These are phyloP conservation scores for Nasonia vitripennis DNA, from an alignment of 1,140 invertebrate species.

Conservation along the genomic window DNA sequence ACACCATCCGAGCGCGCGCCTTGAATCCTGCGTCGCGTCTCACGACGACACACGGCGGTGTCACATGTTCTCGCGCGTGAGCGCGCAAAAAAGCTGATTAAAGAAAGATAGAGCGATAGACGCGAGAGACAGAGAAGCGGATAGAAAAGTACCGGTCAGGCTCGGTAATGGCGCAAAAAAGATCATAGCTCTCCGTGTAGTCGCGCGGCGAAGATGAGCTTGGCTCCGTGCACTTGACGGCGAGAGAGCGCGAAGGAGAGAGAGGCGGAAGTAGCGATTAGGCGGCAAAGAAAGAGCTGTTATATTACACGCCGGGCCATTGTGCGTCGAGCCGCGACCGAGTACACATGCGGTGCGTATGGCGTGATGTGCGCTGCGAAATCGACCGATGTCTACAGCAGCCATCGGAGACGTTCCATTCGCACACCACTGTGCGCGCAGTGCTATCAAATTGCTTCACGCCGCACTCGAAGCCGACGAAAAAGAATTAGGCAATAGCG, in stretches of 20 bases:
- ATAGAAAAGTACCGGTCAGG: conserved; percentile 11
- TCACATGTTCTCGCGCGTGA: background rate
- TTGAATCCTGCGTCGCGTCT: too few species aligned
- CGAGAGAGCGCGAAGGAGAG: conserved; percentile 46
- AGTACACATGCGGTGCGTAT: conserved; percentile 49
- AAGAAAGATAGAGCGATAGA: background rate
- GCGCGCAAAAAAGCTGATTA: conserved; percentile 11
- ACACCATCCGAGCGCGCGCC: background rate
- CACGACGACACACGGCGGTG: too few species aligned
- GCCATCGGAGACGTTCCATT: background rate
- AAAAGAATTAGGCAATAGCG: background rate
- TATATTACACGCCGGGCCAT: conserved; percentile 68
- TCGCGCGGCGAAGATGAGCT: conserved; percentile 7
- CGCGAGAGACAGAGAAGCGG: background rate
- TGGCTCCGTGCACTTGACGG: background rate
- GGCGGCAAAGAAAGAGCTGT: conserved; percentile 72
- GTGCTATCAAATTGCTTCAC: background rate
- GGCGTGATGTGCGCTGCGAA: conserved; percentile 62
- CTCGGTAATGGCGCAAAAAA: conserved; percentile 17
- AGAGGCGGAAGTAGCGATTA: conserved; percentile 73
- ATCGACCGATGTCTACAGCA: background rate
- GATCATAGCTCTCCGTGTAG: background rate
- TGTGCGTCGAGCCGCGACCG: conserved; percentile 57
- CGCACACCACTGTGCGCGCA: background rate
- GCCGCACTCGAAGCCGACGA: background rate